Evolutionary conservation across 64 coral and sea anemone species (phyloP).

Genomic region (Pachyseris speciosa): DNA sequence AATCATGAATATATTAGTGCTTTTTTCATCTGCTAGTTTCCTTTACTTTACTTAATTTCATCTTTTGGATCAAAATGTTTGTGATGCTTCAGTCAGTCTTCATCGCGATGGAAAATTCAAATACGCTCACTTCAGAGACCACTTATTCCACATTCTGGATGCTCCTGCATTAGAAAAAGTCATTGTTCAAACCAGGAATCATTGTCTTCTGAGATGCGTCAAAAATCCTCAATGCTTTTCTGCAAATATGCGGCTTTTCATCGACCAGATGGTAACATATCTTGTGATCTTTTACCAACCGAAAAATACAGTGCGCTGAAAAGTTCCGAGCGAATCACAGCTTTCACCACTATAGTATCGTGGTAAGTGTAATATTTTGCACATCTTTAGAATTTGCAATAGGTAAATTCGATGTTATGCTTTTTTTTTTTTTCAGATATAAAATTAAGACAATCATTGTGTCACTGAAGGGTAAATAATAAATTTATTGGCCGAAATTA

Average conservation of each 20-base stretch:
- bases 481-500: too few relatives aligned
- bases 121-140: not conserved
- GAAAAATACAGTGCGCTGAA: not conserved
- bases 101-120: not conserved
- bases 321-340: not conserved
- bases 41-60: not conserved
- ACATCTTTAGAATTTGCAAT: too few relatives aligned
- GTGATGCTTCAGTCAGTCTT: not conserved
- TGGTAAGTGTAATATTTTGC: not conserved
- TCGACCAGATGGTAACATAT: not conserved
- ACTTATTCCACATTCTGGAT: not conserved
- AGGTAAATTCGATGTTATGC: too few relatives aligned
- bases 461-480: too few relatives aligned
- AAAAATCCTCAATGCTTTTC: conserved; percentile 20
- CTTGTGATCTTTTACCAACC: not conserved
- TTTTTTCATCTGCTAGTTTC: not conserved
- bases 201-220: not conserved
- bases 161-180: not conserved
- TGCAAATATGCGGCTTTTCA: not conserved
- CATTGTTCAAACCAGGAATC: not conserved
- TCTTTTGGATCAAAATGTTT: not conserved
- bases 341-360: conserved; percentile 34
- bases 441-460: too few relatives aligned
- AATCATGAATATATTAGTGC: not conserved
- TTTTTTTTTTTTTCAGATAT: too few relatives aligned